Base-by-base conservation (phyloP, 2,113 vertebrate genomes). In the Sorex fumeus region DNA sequence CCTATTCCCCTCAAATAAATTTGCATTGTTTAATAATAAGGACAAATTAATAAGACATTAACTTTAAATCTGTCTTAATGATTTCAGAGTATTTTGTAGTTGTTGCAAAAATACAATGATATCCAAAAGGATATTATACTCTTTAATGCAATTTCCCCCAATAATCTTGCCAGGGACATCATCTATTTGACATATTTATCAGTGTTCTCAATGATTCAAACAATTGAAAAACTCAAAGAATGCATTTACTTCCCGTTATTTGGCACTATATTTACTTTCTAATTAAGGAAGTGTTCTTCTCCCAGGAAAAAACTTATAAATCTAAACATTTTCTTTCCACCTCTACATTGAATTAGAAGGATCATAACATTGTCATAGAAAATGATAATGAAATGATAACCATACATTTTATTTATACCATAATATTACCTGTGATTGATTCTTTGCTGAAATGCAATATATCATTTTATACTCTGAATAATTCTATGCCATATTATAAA, bases 341-440 rank as follows among this genome's bases (percentile, higher is more conserved):
- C 40, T 2, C 21, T 69, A 1, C 3, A 9, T 5, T 93, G 21
- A 80, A 32, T 76, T 43, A 77, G 47, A 91, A 79, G 21, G 13
- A 62, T 53, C 12, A 66, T 50, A 12, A 1, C 8, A 53, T 47
- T 77, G 12, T 40, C 4, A 13, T 36, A 34, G 53, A 50, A 74
- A 86, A 74, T 23, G 69, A 32, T 36, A 16, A 77, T 86, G 21
- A 88, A 87, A 82, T 74, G 69, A 82, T 32, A 84, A 78, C 9
- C 23, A 25, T 9, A 8, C 47, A 50, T 78, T 53, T 86, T 81
- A 69, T 80, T 87, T 66, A 15, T 30, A 21, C 32, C 1, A 43
- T 75, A 88, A 4, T 71, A 45, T 6, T 62, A 5, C 4, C 25
- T 84, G 6, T 67, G 30, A 4, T 64, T 67, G 30, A 4, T 64